These are phyloP conservation scores for Pseudococcus viburni DNA, from an alignment of 2,888 invertebrate species.

Conservation along the genomic window DNA sequence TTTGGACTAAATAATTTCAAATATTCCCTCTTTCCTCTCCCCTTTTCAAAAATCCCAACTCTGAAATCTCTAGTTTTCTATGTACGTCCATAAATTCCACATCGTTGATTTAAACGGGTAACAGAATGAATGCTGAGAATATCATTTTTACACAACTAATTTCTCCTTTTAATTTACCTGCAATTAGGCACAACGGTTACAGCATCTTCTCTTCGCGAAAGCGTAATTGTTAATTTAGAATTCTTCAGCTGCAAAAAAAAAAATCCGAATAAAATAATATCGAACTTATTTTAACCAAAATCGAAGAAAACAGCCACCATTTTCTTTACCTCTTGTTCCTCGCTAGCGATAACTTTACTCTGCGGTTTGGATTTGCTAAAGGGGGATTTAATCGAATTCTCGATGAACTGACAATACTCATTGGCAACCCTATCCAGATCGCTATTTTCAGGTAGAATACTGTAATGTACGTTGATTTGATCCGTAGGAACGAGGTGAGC, in stretches of 20 bases:
- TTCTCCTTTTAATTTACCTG: slow-evolving; percentile 61
- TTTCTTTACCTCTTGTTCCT: slow-evolving; percentile 72
- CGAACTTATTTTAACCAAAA: not conserved
- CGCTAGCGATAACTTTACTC: slow-evolving; percentile 77
- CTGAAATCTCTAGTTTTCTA: too few relatives aligned
- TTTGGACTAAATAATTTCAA: too few relatives aligned
- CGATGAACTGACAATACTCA: slow-evolving; percentile 83
- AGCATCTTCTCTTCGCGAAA: slow-evolving; percentile 75
- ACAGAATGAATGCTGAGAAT: not conserved
- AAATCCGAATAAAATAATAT: slow-evolving; percentile 70
- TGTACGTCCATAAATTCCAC: too few relatives aligned
- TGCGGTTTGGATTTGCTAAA: slow-evolving; percentile 73
- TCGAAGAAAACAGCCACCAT: not conserved
- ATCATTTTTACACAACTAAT: not conserved
- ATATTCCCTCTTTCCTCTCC: too few relatives aligned
- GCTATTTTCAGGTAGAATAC: slow-evolving; percentile 75
- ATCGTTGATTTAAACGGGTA: not conserved
- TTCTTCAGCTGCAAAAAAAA: slow-evolving; percentile 76
- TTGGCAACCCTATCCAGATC: slow-evolving; percentile 80
- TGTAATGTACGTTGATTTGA: slow-evolving; percentile 86
- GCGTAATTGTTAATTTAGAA: slow-evolving; percentile 79
- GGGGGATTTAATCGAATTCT: slow-evolving; percentile 85
- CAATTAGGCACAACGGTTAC: slow-evolving; percentile 64
- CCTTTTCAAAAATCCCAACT: too few relatives aligned
- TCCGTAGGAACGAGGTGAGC: slow-evolving; percentile 93